Percentiles rank a stretch among this genome's conserved stretches.
These are phyloP conservation scores for Larimichthys polyactis DNA, from an alignment of 2,113 vertebrate genomes.

Conservation along the genomic window DNA sequence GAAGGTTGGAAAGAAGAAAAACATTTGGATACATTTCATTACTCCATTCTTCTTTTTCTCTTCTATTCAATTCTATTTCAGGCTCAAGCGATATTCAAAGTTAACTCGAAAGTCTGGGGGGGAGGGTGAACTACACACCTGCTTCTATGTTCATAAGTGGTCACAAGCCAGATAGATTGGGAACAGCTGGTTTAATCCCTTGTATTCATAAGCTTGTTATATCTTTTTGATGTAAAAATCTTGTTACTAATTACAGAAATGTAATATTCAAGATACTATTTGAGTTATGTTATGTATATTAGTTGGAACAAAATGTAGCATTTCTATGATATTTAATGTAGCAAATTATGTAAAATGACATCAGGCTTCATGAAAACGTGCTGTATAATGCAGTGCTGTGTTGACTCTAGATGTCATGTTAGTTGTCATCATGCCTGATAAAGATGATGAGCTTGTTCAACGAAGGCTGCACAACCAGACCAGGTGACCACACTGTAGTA, in stretches of 20 bases:
- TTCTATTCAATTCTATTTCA: not conserved
- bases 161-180: not conserved
- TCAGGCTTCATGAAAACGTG: not conserved
- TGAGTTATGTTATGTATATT: not conserved
- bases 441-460: conserved; percentile 39
- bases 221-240: not conserved
- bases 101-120: not conserved
- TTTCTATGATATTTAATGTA: conserved; percentile 4
- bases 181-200: not conserved
- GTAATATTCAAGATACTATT: too few relatives aligned
- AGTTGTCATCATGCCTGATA: not conserved
- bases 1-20: not conserved
- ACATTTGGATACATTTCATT: too few relatives aligned
- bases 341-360: conserved; percentile 8
- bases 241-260: not conserved
- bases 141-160: too few relatives aligned
- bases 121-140: too few relatives aligned
- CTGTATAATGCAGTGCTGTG: conserved; percentile 42
- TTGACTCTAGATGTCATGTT: conserved; percentile 60
- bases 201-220: not conserved
- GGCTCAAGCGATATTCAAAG: not conserved
- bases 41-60: too few relatives aligned
- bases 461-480: conserved; percentile 31
- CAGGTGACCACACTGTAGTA: not conserved
- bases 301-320: conserved; percentile 11